Conservation (phyloP, 2,113 vertebrate genomes). For the Lagopus muta region DNA sequence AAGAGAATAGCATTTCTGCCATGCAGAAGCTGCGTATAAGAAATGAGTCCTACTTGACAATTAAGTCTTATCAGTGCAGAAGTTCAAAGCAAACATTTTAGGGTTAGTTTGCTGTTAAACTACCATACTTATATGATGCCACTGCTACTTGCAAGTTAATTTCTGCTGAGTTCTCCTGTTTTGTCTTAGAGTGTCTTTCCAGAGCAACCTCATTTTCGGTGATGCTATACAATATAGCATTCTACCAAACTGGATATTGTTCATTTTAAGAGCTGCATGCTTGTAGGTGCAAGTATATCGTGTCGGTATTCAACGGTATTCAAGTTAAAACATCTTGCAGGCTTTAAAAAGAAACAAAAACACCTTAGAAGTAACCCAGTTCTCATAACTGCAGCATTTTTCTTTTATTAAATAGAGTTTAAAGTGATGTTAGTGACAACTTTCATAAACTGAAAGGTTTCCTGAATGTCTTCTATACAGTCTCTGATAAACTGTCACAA, state of each 20-base stretch:
- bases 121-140: neutral
- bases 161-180: neutral
- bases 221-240: neutral
- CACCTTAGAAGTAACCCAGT: neutral
- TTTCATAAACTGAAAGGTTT: neutral
- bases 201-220: neutral
- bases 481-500: neutral
- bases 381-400: neutral
- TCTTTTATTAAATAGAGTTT: neutral
- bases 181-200: neutral
- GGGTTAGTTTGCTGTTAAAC: neutral
- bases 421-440: neutral
- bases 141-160: neutral
- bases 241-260: neutral
- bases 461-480: neutral
- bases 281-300: neutral
- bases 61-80: neutral
- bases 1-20: neutral
- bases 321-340: neutral
- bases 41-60: neutral
- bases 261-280: neutral
- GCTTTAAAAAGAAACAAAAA: neutral
- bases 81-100: neutral
- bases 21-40: fast-evolving
- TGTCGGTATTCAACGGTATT: neutral